Evolutionary conservation across 30 jellyfish, hydroid and myxozoan species (phyloP).

Genomic region (Morbakka virulenta): DNA sequence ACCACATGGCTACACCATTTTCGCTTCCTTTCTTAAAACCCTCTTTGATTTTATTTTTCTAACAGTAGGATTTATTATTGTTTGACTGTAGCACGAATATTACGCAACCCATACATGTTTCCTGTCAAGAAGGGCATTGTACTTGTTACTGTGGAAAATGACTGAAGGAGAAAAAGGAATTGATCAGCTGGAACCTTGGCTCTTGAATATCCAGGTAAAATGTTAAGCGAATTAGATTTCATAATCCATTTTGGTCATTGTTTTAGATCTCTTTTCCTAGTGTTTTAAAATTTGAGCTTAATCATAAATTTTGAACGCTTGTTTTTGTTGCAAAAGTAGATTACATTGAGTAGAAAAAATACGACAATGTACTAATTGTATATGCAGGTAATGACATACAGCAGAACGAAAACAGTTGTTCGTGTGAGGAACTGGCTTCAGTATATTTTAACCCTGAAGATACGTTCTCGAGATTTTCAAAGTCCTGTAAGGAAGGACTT

Average conservation of each 20-base stretch:
- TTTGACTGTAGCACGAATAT: slow-evolving; percentile 64
- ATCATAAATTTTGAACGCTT: too few species aligned
- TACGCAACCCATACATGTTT: slow-evolving; percentile 96
- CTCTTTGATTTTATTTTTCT: background rate
- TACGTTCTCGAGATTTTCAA: too few species aligned
- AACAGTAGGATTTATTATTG: background rate
- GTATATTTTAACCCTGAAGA: too few species aligned
- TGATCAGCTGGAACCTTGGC: slow-evolving; percentile 86
- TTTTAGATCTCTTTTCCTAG: too few species aligned
- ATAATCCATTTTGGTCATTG: background rate
- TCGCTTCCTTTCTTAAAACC: background rate
- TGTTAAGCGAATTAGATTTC: background rate
- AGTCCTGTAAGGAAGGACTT: too few species aligned
- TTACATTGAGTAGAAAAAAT: too few species aligned
- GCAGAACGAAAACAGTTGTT: too few species aligned
- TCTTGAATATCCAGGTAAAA: slow-evolving; percentile 85
- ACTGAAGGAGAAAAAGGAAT: slow-evolving; percentile 78
- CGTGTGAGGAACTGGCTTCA: too few species aligned
- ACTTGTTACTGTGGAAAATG: slow-evolving; percentile 75
- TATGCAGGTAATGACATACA: too few species aligned
- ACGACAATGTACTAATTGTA: too few species aligned
- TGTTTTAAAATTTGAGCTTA: background rate
- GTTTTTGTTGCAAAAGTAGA: too few species aligned
- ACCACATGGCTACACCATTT: too few species aligned
- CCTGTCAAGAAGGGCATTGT: slow-evolving; percentile 76